A percentile compares a stretch with the other conserved stretches of the same genome.
Conservation (phyloP, 2,113 vertebrate genomes). For the Penelope pileata region DNA sequence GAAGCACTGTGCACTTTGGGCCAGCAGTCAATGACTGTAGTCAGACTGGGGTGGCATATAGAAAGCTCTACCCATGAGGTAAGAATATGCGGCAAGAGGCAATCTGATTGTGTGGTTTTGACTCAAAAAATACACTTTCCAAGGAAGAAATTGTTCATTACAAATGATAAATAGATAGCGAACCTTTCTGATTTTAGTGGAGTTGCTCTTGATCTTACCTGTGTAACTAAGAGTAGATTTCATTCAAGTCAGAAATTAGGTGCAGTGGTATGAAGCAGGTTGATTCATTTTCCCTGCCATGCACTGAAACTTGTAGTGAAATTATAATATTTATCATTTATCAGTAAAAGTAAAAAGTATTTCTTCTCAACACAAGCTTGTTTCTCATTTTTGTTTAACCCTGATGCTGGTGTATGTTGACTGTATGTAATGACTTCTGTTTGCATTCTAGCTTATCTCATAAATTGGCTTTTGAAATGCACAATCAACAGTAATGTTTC, state of each 20-base stretch:
- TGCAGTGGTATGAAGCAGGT: slow-evolving; percentile 47
- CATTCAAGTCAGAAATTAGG: slow-evolving; percentile 55
- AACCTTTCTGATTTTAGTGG: not conserved
- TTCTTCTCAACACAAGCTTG: not conserved
- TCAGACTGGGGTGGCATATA: not conserved
- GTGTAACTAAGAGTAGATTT: slow-evolving; percentile 23
- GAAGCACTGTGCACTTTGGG: not conserved
- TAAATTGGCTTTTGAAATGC: slow-evolving; percentile 49
- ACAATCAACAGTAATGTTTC: not conserved
- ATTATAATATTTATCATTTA: slow-evolving; percentile 55
- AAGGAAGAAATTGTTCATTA: not conserved
- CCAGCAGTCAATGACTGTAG: not conserved
- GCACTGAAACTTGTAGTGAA: not conserved
- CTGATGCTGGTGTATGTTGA: slow-evolving; percentile 8
- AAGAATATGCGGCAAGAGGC: not conserved
- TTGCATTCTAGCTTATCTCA: slow-evolving; percentile 48
- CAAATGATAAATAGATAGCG: not conserved
- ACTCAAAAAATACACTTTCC: not conserved
- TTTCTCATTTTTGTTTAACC: slow-evolving; percentile 29
- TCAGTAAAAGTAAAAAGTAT: slow-evolving; percentile 35
- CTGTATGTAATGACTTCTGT: slow-evolving; percentile 27
- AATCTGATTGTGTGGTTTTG: not conserved
- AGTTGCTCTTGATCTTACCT: slow-evolving; percentile 16
- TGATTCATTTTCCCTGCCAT: slow-evolving; percentile 38
- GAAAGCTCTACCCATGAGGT: not conserved